Base-by-base conservation (phyloP, 2,888 invertebrate genomes). In the Boloria selene region DNA sequence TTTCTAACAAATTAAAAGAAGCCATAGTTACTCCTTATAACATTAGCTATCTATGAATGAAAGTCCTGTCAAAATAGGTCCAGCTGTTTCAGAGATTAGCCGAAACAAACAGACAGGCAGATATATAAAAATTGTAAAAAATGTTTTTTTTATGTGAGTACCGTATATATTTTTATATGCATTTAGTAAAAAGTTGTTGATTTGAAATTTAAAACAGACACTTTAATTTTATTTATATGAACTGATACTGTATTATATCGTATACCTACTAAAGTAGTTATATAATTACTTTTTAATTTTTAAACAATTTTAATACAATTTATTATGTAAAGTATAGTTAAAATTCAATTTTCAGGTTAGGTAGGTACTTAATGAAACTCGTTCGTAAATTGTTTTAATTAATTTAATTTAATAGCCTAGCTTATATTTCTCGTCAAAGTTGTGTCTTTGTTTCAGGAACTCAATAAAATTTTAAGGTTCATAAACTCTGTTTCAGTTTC, bases 361-460 rank as follows among this genome's bases (percentile, higher is more conserved):
- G 22, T 22, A 22, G 22, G 22, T 54, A 53, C 50, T 60, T 54
- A 49, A 54, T 49, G 49, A 66, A 66, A 49, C 59, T 63, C 13
- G 53, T 59, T 59, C 49, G 51, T 50, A 63, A 67, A 75, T 72
- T 75, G 70, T 22, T 69, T 64, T 75, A 74, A 75, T 77, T 77
- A 75, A 78, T 75, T 76, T 74, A 55, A 26, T 69, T 73, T 72
- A 65, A 64, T 64, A 61, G 56, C 65, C 58, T 64, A 42, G 42
- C 55, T 55, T 69, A 67, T 71, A 72, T 73, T 75, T 75, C 72
- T 70, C 71, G 65, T 70, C 65, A 64, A 70, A 76, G 70, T 74
- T 76, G 44, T 58, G 60, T 74, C 71, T 69, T 73, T 70, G 67
- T 64, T 68, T 68, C 50, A 47, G 51, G 38, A 64, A 61, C 55